Base-by-base conservation (phyloP, 53 echinoderm and acorn worm species). In the Paelopatides confundens region DNA sequence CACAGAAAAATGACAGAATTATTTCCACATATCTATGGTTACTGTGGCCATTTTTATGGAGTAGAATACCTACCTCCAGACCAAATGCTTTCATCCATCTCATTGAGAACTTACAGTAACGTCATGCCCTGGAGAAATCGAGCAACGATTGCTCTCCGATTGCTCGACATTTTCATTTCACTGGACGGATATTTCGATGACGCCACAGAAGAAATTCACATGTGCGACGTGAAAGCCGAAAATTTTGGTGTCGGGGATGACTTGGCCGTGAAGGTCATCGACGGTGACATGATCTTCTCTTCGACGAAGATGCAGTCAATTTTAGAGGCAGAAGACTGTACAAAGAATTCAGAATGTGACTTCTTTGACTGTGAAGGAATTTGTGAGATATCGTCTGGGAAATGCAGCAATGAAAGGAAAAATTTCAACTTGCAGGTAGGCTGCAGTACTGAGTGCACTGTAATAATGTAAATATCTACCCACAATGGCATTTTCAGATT, bases 301-400 rank as follows among this genome's bases (percentile, higher is more conserved):
- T 90, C 93, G 52, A 77, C 81, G 6, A 85, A 88, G 31, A 90
- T 97, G 89, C 53, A 81, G 31, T 78, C 88, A 5, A 92, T 88
- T 24, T 66, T 97, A 48, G 86, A 83, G 58, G 90, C 92, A 46
- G 92, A 91, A 12, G 77, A 38, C 2, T 97, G 98, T 66, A 38
- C 74, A 0, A 29, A 51, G 5, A 74, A 95, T 76, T 82, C 85
- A 54, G 95, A 95, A 29, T 97, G 98, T 81, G 90, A 97, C 66
- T 97, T 97, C 89, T 94, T 97, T 87, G 95, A 97, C 71, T 97
- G 98, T 76, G 90, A 87, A 52, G 98, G 98, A 1, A 77, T 87
- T 23, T 97, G 98, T 69, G 86, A 95, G 77, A 18, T 69, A 17
- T 38, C 47, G 12, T 50, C 11, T 1, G 69, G 90, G 82, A 92